These are phyloP conservation scores for Tichodroma muraria DNA, from an alignment of 2,113 vertebrate genomes.

Conservation along the genomic window DNA sequence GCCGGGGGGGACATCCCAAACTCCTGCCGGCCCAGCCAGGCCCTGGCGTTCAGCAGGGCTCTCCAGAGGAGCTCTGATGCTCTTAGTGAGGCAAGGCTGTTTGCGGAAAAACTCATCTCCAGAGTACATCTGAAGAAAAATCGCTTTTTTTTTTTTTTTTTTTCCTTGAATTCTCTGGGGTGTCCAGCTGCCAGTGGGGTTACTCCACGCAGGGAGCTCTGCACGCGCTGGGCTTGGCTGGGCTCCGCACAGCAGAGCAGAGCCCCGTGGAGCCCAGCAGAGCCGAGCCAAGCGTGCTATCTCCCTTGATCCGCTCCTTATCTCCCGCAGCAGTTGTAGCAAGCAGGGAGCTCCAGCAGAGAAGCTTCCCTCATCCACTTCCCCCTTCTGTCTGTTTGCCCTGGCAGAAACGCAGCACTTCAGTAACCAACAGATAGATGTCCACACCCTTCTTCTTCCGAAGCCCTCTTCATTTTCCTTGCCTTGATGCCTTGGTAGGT, in stretches of 20 bases:
- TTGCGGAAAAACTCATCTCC: not conserved
- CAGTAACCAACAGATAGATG: not conserved
- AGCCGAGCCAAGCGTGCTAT: not conserved
- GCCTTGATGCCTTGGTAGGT: not conserved
- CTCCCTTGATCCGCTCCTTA: not conserved
- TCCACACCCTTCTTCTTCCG: not conserved
- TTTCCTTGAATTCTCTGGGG: not conserved
- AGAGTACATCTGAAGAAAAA: not conserved
- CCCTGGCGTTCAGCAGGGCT: not conserved
- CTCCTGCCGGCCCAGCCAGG: not conserved
- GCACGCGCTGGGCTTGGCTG: not conserved
- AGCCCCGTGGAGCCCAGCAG: not conserved
- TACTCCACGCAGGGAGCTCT: not conserved
- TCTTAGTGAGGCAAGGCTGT: not conserved
- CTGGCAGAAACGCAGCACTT: not conserved
- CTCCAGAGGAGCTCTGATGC: not conserved
- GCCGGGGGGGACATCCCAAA: not conserved
- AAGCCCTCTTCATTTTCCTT: not conserved
- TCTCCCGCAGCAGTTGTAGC: not conserved
- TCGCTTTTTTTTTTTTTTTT: rapidly evolving
- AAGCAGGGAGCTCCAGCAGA: not conserved
- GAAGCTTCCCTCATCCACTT: conserved; percentile 23
- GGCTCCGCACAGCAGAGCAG: not conserved
- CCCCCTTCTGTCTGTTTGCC: conserved; percentile 35
- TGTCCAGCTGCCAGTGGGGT: not conserved